Percentiles rank a stretch among this genome's conserved stretches.
Conservation (phyloP, 2,113 vertebrate species). For the Dolichallabes microphthalmus region DNA sequence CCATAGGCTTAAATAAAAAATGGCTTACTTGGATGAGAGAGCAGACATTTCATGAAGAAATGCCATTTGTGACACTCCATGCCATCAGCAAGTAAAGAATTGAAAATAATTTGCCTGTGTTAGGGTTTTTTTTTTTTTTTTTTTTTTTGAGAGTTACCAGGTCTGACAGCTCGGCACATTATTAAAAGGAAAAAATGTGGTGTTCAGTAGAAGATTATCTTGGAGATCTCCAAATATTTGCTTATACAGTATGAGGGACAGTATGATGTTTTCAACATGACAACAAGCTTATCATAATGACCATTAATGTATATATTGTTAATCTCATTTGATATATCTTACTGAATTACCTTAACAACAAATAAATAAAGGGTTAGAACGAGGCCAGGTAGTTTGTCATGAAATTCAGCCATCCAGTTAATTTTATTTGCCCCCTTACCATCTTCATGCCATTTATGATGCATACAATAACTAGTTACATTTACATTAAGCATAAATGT, state of each 20-base stretch:
- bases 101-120: slow-evolving; percentile 77
- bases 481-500: background rate
- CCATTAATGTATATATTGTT: background rate
- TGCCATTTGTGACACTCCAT: slow-evolving; percentile 68
- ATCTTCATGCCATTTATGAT: background rate
- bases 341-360: background rate
- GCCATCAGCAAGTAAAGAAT: slow-evolving; percentile 75
- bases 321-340: background rate
- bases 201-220: background rate
- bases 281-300: background rate
- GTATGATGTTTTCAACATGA: background rate
- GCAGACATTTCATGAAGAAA: slow-evolving; percentile 50
- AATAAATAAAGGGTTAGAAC: background rate
- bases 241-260: background rate
- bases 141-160: slow-evolving; percentile 68
- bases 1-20: slow-evolving; percentile 47
- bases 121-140: slow-evolving; percentile 53
- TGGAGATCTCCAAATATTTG: slow-evolving; percentile 30
- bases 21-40: slow-evolving; percentile 48
- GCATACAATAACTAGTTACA: background rate
- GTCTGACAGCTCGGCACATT: slow-evolving; percentile 74
- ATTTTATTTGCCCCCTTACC: background rate
- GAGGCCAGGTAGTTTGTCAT: background rate
- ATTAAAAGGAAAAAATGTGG: slow-evolving; percentile 7
- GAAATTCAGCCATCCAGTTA: background rate